Evolutionary conservation across 30 jellyfish, hydroid and myxozoan genomes (phyloP), one percentile per base, ranked within the genome.

Genomic region (Chrysaora quinquecirrha): DNA sequence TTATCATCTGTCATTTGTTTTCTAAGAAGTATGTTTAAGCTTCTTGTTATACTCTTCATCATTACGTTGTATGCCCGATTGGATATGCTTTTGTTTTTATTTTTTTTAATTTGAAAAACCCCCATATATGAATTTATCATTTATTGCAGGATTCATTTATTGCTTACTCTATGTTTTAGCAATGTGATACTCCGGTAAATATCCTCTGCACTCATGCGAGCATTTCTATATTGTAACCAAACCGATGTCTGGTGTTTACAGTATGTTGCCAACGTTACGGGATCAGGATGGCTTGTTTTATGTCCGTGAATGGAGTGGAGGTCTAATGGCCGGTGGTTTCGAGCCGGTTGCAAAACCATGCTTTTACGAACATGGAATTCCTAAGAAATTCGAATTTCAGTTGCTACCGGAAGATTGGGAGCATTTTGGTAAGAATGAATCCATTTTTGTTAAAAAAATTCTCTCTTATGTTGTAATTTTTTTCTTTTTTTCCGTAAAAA

Each of bases 261-360:
- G 87, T 52, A 92, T 92, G 98, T 9, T 92, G 76, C 98, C 98
- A 22, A 96, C 81, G 47, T 50, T 88, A 0, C 89, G 98, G 25
- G 98, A 85, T 46, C 71, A 81, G 29, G 98, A 92, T 82, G 85
- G 97, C 4, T 46, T 54, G 38, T 30, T 95, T 3, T 92, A 92
- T 71, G 75, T 80, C 2, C 79, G 98, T 66, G 98, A 92, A 83
- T 92, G 98, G 98, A 92, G 98, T 73, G 98, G 98, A 3, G 98
- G 98, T 1, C 43, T 92, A 49, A 56, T 92, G 93, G 76, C 70
- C 68, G 98, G 98, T 63, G 97, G 98, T 0, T 92, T 92, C 60
- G 98, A 92, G 60, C 89, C 89, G 28, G 64, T 70, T n/a, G 93
- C 83, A 18, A 86, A 80, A 78, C 89, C 98, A 6, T 92, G 98